Percentiles rank a stretch among this genome's conserved stretches.
Conservation (phyloP, 2,797 vertebrate genomes). For the Brachyalestes nurse region DNA sequence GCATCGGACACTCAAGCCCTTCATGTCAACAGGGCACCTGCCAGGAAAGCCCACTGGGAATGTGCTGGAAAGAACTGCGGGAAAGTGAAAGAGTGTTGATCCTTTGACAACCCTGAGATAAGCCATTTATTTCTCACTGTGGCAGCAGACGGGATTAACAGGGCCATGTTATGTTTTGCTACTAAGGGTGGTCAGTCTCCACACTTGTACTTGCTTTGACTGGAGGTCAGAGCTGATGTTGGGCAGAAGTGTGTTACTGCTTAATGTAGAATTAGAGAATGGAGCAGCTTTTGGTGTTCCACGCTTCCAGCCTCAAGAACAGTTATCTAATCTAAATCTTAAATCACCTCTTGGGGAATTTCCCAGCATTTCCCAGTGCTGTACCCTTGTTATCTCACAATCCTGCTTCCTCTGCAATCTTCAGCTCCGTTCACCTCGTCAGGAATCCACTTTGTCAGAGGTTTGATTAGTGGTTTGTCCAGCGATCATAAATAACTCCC, state of each 20-base stretch:
- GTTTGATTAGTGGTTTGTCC: conserved; percentile 22
- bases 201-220: not conserved
- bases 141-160: not conserved
- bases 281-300: too few species aligned
- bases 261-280: too few species aligned
- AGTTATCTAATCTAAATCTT: not conserved
- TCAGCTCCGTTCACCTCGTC: not conserved
- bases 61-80: conserved; percentile 4
- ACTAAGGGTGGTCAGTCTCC: not conserved
- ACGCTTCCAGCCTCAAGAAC: too few species aligned
- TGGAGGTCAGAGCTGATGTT: not conserved
- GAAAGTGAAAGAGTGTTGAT: conserved; percentile 8
- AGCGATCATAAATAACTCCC: conserved; percentile 13
- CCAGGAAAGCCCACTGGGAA: conserved; percentile 36
- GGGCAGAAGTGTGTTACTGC: too few species aligned
- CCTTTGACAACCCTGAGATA: conserved; percentile 7
- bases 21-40: conserved; percentile 21
- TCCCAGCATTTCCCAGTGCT: conserved; percentile 9
- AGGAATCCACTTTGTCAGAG: conserved; percentile 19
- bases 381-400: not conserved
- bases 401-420: not conserved
- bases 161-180: not conserved
- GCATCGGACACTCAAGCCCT: conserved; percentile 10
- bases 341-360: conserved; percentile 32
- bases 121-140: conserved; percentile 11